phyloP scores from a whole-genome alignment of 30 jellyfish, hydroid and myxozoan genomes.

The Hydractinia symbiolongicarpus region DNA sequence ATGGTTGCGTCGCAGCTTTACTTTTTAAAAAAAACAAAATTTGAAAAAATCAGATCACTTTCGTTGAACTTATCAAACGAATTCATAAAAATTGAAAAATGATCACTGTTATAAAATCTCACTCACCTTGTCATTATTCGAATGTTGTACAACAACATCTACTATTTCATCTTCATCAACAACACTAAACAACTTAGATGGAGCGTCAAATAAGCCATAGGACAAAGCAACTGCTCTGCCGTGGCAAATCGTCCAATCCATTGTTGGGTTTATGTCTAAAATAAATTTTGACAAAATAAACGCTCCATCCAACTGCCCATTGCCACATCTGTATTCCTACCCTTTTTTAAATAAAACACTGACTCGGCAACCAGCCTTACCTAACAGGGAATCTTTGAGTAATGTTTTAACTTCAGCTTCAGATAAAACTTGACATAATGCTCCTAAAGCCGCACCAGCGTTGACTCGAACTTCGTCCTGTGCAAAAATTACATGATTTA shows the following conservation, averaged over 20 bases:
- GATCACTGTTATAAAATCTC: neutral
- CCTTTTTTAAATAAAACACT: neutral
- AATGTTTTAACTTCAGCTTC: conserved; percentile 55
- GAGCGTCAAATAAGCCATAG: conserved; percentile 71
- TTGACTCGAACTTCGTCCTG: conserved; percentile 77
- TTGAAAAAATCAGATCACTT: too few relatives aligned
- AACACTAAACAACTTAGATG: conserved; percentile 37
- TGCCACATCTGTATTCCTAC: too few relatives aligned
- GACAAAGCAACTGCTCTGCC: conserved; percentile 86
- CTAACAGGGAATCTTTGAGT: conserved; percentile 44
- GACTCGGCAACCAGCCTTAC: conserved; percentile 32
- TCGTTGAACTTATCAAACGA: too few relatives aligned
- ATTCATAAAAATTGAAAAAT: too few relatives aligned
- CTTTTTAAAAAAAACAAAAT: too few relatives aligned
- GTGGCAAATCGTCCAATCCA: conserved; percentile 80
- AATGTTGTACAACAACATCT: conserved; percentile 47
- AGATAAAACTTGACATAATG: conserved; percentile 69
- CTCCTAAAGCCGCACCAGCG: conserved; percentile 88
- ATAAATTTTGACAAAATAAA: neutral
- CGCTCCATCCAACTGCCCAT: neutral
- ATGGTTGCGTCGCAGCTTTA: too few relatives aligned
- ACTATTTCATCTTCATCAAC: conserved; percentile 46
- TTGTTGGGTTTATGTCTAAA: conserved; percentile 53
- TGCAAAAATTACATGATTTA: neutral
- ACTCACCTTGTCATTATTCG: conserved; percentile 77